A percentile compares a stretch with the other conserved stretches of the same genome.
These are phyloP conservation scores for Pseudomyrmex flavicornis DNA, from an alignment of 1,140 invertebrate species.

Conservation along the genomic window DNA sequence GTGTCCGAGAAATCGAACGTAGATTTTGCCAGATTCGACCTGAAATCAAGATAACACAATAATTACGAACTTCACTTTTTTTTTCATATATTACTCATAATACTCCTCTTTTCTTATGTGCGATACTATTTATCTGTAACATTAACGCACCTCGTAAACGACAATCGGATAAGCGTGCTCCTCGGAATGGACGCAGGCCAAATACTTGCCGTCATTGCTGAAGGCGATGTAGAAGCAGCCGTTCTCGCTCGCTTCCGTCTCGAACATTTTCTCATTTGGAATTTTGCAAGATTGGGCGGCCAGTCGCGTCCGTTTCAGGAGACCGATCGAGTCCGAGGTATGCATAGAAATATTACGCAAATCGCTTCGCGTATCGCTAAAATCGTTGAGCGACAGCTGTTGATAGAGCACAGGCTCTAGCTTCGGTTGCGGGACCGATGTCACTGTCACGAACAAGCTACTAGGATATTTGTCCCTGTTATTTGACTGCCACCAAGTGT, in stretches of 20 bases:
- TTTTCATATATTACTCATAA: neutral
- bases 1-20: slow-evolving; percentile 84
- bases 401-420: slow-evolving; percentile 80
- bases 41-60: slow-evolving; percentile 55
- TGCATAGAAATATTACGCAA: slow-evolving; percentile 28
- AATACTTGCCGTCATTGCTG: slow-evolving; percentile 84
- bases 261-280: slow-evolving; percentile 85
- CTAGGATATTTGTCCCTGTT: slow-evolving; percentile 79
- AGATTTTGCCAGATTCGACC: slow-evolving; percentile 75
- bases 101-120: neutral
- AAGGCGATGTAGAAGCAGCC: slow-evolving; percentile 85
- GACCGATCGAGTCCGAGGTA: slow-evolving; percentile 66
- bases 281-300: slow-evolving; percentile 87
- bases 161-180: slow-evolving; percentile 83
- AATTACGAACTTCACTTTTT: neutral
- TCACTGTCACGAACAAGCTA: slow-evolving; percentile 79
- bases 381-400: slow-evolving; percentile 75
- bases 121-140: neutral
- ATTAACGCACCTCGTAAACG: slow-evolving; percentile 82
- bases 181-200: slow-evolving; percentile 86
- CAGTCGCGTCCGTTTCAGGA: slow-evolving; percentile 85
- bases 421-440: slow-evolving; percentile 76
- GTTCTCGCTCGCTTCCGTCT: slow-evolving; percentile 82
- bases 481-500: slow-evolving; percentile 82
- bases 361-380: slow-evolving; percentile 63